A percentile compares a stretch with the other conserved stretches of the same genome.
These are phyloP conservation scores for Mnemiopsis leidyi DNA, from an alignment of 37 sponge, comb jelly and placozoan genomes.

Conservation along the genomic window DNA sequence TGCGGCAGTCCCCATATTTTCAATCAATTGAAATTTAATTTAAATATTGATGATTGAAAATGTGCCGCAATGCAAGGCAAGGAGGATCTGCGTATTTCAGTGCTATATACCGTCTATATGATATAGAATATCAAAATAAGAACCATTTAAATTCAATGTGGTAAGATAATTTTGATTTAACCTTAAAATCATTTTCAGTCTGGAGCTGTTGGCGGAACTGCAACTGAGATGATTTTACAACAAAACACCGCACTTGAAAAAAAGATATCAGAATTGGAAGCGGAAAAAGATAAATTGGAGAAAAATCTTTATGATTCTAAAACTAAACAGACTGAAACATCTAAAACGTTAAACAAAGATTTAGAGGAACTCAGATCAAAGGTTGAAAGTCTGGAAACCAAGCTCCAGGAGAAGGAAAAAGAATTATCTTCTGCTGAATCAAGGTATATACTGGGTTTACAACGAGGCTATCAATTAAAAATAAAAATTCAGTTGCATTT, in stretches of 20 bases:
- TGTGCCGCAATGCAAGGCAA: no score
- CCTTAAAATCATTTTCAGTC: not conserved
- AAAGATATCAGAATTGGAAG: conserved; percentile 14
- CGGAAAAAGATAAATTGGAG: conserved; percentile 1
- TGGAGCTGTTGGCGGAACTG: not conserved
- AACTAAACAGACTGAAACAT: not conserved
- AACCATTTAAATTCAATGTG: no score
- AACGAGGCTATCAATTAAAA: not conserved
- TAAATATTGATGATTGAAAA: no score
- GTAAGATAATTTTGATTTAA: no score
- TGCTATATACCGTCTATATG: no score
- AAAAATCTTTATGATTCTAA: not conserved
- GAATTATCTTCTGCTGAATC: not conserved
- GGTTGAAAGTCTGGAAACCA: not conserved
- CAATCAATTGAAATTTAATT: no score
- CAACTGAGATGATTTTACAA: conserved; percentile 5
- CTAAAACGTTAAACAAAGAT: not conserved
- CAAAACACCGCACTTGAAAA: conserved; percentile 33
- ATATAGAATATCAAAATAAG: no score
- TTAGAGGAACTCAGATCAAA: not conserved
- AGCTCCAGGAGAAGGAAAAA: not conserved
- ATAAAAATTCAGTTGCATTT: not conserved
- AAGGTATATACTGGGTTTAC: not conserved
- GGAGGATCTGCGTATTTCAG: no score
- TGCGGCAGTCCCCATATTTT: no score